These are phyloP conservation scores for Ceratina calcarata DNA, from an alignment of 1,140 invertebrate species.

Conservation along the genomic window DNA sequence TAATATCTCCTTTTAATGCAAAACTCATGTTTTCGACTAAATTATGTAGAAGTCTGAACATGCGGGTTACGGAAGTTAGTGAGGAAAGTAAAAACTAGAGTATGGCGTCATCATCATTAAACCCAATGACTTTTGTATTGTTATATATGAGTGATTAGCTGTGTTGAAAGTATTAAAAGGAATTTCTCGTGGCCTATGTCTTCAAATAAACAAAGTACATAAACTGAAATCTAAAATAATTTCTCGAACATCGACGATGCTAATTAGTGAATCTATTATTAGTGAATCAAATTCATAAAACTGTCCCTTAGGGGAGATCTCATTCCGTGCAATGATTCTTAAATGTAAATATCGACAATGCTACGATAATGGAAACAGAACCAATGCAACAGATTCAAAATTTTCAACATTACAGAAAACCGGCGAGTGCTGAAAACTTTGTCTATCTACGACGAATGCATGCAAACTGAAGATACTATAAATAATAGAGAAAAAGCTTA, in stretches of 20 bases:
- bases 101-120: conserved; percentile 31
- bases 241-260: conserved; percentile 34
- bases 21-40: conserved; percentile 16
- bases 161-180: conserved; percentile 44
- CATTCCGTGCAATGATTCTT: conserved; percentile 72
- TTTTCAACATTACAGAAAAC: conserved; percentile 28
- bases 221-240: conserved; percentile 61
- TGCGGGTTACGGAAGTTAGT: conserved; percentile 57
- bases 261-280: conserved; percentile 16
- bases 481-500: conserved; percentile 24
- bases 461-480: conserved; percentile 54
- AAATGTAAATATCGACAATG: conserved; percentile 76
- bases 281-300: conserved; percentile 72
- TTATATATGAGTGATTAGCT: conserved; percentile 17
- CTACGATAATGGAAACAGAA: conserved; percentile 67
- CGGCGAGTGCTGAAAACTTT: conserved; percentile 42
- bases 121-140: conserved; percentile 30
- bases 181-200: conserved; percentile 59
- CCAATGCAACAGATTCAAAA: conserved; percentile 45
- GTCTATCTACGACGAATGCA: conserved; percentile 55
- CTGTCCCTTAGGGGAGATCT: conserved; percentile 78
- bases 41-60: conserved; percentile 49
- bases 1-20: conserved; percentile 27
- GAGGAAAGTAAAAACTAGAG: conserved; percentile 40
- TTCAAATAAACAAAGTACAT: conserved; percentile 60